Percentiles rank a stretch among this genome's conserved stretches.
Conservation (phyloP, 1,140 invertebrate genomes). For the Euwallacea similis region DNA sequence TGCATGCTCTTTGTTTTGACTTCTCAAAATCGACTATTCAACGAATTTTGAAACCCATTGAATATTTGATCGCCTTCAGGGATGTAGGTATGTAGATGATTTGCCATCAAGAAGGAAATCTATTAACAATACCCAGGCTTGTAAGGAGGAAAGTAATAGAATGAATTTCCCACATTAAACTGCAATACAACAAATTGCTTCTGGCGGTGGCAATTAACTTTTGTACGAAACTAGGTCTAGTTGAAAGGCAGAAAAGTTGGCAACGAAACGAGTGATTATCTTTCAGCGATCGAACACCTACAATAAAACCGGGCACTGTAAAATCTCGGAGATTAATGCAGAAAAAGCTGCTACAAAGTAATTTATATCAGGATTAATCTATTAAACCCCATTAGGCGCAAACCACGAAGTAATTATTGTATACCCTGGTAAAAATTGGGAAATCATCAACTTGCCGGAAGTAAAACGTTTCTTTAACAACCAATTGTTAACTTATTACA, state of each 20-base stretch:
- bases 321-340: conserved; percentile 15
- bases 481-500: conserved; percentile 30
- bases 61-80: too few relatives aligned
- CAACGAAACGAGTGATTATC: conserved; percentile 8
- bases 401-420: conserved; percentile 10
- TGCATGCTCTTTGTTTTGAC: too few relatives aligned
- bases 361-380: conserved; percentile 22
- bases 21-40: too few relatives aligned
- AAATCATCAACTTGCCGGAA: conserved; percentile 28
- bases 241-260: conserved; percentile 19
- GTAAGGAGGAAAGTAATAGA: too few relatives aligned
- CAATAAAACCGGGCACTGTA: conserved; percentile 4
- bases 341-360: conserved; percentile 9
- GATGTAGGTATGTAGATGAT: too few relatives aligned
- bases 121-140: too few relatives aligned
- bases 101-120: too few relatives aligned
- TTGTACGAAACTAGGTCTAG: conserved; percentile 10
- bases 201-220: conserved; percentile 18
- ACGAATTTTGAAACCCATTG: too few relatives aligned
- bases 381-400: conserved; percentile 16
- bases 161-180: not conserved
- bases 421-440: conserved; percentile 10
- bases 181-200: not conserved
- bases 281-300: conserved; percentile 16
- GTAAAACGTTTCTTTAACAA: conserved; percentile 29